Evolutionary conservation across 2,888 invertebrate species (phyloP), one percentile per base, ranked within the genome.

Genomic region (Allolobophora icterica): DNA sequence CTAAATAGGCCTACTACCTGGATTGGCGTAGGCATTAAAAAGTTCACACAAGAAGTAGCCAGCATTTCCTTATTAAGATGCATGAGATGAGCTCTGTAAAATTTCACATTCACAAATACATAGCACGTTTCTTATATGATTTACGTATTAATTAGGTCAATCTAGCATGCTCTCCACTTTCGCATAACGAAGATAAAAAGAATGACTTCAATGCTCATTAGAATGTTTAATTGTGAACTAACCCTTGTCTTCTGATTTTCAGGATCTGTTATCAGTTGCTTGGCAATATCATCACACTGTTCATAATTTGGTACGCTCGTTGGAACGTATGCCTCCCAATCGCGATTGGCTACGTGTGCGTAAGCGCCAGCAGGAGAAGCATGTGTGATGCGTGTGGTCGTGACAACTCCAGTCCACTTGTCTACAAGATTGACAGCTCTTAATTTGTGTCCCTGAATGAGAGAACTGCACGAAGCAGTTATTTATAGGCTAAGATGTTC

Each of bases 321-420:
- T 24, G 90, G 90, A 17, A 90, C 90, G 19, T 52, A 35, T 45
- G 84, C 90, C 90, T 95, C 95, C 95, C 95, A 95, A 87, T 93
- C 91, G 38, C 95, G 90, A 58, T 94, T 93, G 0, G 94, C 92
- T 0, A 93, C 92, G 90, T 94, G 94, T 0, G 95, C 95, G 92
- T 95, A 95, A 19, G 93, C 91, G 0, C 94, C 94, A 2, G 94
- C 94, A 0, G 95, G 95, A 0, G 95, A 94, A 38, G 95, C 95
- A 92, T 95, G 95, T 0, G 95, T 95, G 71, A 95, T 92, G 38
- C 95, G 93, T 8, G 95, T 94, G 11, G 94, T 95, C 8, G 95
- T 94, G 5, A 95, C 94, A 24, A 95, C 89, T 0, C 95, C 95
- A 1, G 94, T 94, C 89, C 94, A 94, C 92, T 95, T 95, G 13